Evolutionary conservation across 2,888 invertebrate genomes (phyloP).

Genomic region (Mesoligia furuncula): DNA sequence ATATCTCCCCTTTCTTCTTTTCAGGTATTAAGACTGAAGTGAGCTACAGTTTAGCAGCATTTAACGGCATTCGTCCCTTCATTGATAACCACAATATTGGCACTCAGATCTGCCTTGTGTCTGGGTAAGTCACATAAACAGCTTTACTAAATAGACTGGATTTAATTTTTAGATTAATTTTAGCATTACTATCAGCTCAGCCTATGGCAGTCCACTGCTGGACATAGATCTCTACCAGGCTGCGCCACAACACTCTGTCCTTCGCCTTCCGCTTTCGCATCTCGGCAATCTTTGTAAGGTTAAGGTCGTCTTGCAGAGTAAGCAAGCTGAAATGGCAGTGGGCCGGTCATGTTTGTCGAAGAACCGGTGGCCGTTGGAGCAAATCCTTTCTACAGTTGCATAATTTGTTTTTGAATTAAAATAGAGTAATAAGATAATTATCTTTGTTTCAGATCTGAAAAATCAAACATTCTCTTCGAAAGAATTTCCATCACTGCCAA

Average conservation of each 20-base stretch:
- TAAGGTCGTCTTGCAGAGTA: background rate
- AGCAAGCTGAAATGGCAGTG: background rate
- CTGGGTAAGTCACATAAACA: slow-evolving; percentile 70
- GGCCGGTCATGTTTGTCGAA: background rate
- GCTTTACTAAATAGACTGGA: background rate
- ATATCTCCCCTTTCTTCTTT: background rate
- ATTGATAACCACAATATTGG: slow-evolving; percentile 72
- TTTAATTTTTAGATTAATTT: background rate
- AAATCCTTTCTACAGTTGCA: background rate
- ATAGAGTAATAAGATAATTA: background rate
- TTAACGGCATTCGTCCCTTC: slow-evolving; percentile 72
- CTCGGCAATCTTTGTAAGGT: background rate
- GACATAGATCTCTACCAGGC: too few relatives aligned
- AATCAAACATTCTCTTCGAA: slow-evolving; percentile 75
- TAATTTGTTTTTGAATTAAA: background rate
- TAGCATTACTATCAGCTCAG: background rate
- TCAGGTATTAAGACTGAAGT: slow-evolving; percentile 68
- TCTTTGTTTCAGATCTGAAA: slow-evolving; percentile 73
- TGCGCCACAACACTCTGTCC: background rate
- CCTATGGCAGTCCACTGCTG: too few relatives aligned
- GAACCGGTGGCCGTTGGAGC: background rate
- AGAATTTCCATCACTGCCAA: slow-evolving; percentile 75
- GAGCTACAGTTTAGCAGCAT: slow-evolving; percentile 76
- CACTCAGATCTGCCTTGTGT: slow-evolving; percentile 72
- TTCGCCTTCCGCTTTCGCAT: background rate